Conservation (phyloP, 1,140 invertebrate genomes). For the Globodera ellingtonae region DNA sequence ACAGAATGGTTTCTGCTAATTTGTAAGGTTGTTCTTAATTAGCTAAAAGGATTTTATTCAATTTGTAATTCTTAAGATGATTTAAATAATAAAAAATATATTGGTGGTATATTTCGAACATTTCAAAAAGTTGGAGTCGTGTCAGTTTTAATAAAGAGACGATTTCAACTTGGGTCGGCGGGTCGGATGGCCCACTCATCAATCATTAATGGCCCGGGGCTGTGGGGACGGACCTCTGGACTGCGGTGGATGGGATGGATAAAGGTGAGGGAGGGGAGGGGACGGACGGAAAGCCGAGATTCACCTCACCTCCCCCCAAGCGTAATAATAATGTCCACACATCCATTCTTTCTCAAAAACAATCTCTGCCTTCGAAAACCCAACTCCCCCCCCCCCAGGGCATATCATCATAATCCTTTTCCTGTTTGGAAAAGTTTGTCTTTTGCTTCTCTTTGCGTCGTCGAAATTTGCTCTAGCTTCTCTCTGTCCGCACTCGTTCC, state of each 20-base stretch:
- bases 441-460: neutral
- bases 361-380: neutral
- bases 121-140: no score
- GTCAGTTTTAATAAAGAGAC: neutral
- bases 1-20: no score
- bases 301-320: no score
- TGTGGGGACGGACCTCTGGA: neutral
- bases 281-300: neutral
- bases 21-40: no score
- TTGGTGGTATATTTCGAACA: no score
- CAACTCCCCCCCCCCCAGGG: neutral
- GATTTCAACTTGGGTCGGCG: neutral
- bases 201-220: neutral
- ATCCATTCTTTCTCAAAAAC: conserved; percentile 5
- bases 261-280: neutral
- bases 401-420: neutral
- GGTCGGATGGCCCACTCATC: neutral
- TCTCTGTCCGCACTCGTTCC: neutral
- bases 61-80: no score
- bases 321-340: neutral
- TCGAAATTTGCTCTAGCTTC: neutral
- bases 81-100: no score
- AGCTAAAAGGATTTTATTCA: no score
- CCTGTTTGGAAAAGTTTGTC: neutral
- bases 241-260: neutral